Evolutionary conservation across 2,888 invertebrate species (phyloP), one percentile per base, ranked within the genome.

Genomic region (Heterodera filipjevi): DNA sequence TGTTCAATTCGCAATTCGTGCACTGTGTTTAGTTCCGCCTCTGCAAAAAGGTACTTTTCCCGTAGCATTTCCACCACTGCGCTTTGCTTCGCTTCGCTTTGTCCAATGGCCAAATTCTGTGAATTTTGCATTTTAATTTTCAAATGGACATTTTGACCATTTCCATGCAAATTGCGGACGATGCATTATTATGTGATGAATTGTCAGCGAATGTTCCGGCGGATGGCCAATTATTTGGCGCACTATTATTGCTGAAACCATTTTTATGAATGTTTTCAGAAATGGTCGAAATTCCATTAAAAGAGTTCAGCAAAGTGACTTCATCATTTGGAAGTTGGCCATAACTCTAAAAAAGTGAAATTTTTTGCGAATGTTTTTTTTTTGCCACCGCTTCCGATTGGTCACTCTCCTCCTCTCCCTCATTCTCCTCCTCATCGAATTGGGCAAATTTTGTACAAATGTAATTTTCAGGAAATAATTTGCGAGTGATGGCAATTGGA

Each of bases 401-500:
- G 14, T 68, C 12, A 32, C 33, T 19, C 68, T 19, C 33, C 12
- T 35, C 68, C 19, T 68, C 32, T 27, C 64, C 64, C 16, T 64
- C 66, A 30, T n/a, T 27, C 32, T 19, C 68, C 68, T 68, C 68
- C 3, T 68, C 68, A 22, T 68, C 68, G 33, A 68, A 68, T 3
- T 22, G 33, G 6, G 68, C 68, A 8, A 68, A 35, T 68, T 68
- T 68, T 16, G 68, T 68, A 27, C 68, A 68, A 68, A 68, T 68
- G 68, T 68, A 68, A 35, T 68, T 68, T 32, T 68, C 68, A 19
- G 68, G 68, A 35, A 68, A 68, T 22, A 68, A 35, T 68, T 68
- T 68, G 68, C 68, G 68, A 32, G 68, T 68, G 68, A 68, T 68
- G 33, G 68, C 68, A 32, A 68, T 35, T 35, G 68, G 68, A 68